A percentile compares a stretch with the other conserved stretches of the same genome.
phyloP scores from a whole-genome alignment of 1,140 invertebrate species.

The Dermatophagoides farinae region DNA sequence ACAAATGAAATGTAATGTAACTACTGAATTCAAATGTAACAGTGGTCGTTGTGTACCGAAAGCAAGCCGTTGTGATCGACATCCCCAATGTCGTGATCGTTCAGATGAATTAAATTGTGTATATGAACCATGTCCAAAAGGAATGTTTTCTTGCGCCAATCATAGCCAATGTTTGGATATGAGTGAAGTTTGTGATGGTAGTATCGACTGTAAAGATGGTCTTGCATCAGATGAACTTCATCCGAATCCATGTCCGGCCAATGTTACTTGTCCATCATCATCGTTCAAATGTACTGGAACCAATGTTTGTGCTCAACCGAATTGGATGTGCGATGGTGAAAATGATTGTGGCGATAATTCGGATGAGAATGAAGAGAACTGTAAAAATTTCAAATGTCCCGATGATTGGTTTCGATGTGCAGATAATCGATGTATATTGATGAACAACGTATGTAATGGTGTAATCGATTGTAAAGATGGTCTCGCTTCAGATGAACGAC shows the following conservation, averaged over 20 bases:
- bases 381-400: slow-evolving; percentile 10
- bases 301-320: slow-evolving; percentile 10
- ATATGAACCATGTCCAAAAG: slow-evolving; percentile 6
- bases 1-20: background rate
- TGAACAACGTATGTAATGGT: slow-evolving; percentile 2
- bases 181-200: slow-evolving; percentile 7
- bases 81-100: slow-evolving; percentile 4
- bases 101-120: slow-evolving; percentile 3
- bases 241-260: slow-evolving; percentile 8
- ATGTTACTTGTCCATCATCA: slow-evolving; percentile 10
- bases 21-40: slow-evolving; percentile 6
- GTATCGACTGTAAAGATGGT: slow-evolving; percentile 8
- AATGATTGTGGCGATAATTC: slow-evolving; percentile 11
- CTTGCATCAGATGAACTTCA: slow-evolving; percentile 9
- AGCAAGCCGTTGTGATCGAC: background rate
- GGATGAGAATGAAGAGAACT: slow-evolving; percentile 6
- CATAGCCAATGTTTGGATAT: slow-evolving; percentile 7
- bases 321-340: slow-evolving; percentile 9
- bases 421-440: slow-evolving; percentile 8
- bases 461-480: slow-evolving; percentile 10
- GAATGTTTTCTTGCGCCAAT: slow-evolving; percentile 8
- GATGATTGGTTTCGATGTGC: slow-evolving; percentile 10
- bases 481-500: slow-evolving; percentile 8
- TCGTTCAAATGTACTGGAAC: slow-evolving; percentile 8
- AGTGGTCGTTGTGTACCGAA: slow-evolving; percentile 2